Base-by-base conservation (phyloP, 1,140 invertebrate genomes). In the Lutraria rhynchaena region DNA sequence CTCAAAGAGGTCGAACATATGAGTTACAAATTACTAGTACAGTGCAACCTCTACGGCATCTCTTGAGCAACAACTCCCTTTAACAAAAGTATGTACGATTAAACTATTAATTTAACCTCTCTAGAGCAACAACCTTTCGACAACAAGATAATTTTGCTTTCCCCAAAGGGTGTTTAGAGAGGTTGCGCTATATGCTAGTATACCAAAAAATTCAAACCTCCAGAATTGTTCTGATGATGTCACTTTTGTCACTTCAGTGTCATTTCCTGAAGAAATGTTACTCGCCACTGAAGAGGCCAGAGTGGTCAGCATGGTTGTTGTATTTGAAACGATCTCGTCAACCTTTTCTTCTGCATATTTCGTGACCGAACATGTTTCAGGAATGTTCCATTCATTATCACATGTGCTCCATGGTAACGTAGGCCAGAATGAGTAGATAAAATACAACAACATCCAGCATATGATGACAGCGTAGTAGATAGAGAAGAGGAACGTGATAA, bases 381-480 rank as follows among this genome's bases (percentile, higher is more conserved):
- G 3, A 1, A 67, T 80, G 53, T 83, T 83, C 76, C 82, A 83
- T 0, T 75, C 69, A 46, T 83, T 83, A 29, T 78, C 49, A 65
- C 82, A 83, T 1, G 75, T 49, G 29, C 41, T 87, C 98, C 98
- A 99, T 0, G 98, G 98, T 19, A 99, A 94, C 89, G 95, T 53
- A 13, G 67, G 53, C 31, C 63, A 83, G 44, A 90, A 89, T 7
- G 93, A 93, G 24, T 84, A 81, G 60, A 95, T 81, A 96, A 95
- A 93, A 84, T 98, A 99, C 92, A 98, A 99, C 9, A 99, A 95
- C 0, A 97, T 97, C 97, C 98, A 98, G 19, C 97, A 96, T 70
- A 99, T 97, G 87, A 99, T 97, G 0, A 97, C 98, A 92, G 99
- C 99, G 93, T 99, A 99, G 92, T 98, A 99, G 95, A 98, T 70